These are phyloP conservation scores for Sebastes iracundus DNA, from an alignment of 2,797 vertebrate genomes.

Conservation along the genomic window DNA sequence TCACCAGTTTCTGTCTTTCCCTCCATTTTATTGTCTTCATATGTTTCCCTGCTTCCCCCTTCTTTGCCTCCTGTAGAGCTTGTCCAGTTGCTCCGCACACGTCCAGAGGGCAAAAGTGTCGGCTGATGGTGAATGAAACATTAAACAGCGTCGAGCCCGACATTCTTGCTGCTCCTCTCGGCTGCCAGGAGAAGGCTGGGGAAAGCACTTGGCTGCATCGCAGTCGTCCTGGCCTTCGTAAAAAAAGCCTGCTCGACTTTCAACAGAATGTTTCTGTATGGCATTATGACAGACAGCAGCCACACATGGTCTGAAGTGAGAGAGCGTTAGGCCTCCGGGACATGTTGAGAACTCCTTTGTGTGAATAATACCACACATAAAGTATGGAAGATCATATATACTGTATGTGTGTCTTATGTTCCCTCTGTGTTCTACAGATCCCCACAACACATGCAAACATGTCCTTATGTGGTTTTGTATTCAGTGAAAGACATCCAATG, in stretches of 20 bases:
- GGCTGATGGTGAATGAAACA: constrained; percentile 13
- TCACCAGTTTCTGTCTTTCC: not conserved
- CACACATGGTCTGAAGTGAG: not conserved
- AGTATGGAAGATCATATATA: not conserved
- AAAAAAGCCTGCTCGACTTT: not conserved
- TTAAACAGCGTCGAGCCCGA: not conserved
- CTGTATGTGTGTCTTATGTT: not conserved
- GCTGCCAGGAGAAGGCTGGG: not conserved
- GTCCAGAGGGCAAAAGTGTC: constrained; percentile 1
- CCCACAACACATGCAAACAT: not conserved
- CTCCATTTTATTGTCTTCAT: not conserved
- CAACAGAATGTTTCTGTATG: constrained; percentile 1
- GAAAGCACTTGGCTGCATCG: constrained; percentile 3
- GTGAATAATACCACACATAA: not conserved
- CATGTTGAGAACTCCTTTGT: not conserved
- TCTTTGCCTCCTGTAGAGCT: not conserved
- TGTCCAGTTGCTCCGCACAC: not conserved
- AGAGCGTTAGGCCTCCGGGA: not conserved
- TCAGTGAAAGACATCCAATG: not conserved
- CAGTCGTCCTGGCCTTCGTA: not conserved
- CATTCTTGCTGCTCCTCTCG: not conserved
- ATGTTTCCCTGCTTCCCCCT: not conserved
- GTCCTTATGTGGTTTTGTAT: not conserved
- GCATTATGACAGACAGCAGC: constrained; percentile 2
- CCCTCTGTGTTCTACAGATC: not conserved